These are phyloP conservation scores for Gallinago jamesoni DNA, from an alignment of 2,113 vertebrate species.

Conservation along the genomic window DNA sequence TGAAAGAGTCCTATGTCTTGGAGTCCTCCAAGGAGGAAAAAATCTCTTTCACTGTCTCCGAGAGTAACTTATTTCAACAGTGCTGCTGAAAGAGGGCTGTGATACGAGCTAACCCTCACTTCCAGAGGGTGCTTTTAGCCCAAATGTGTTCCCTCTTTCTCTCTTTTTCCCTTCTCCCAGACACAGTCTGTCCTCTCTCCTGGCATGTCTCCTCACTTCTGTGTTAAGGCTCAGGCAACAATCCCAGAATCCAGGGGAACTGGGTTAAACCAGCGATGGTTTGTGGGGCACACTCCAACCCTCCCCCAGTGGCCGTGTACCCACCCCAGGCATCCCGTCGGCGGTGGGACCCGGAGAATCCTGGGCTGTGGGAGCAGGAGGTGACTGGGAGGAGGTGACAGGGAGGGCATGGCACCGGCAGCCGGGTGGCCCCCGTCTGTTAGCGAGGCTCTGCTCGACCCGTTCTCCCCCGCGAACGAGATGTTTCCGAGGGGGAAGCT, in stretches of 20 bases:
- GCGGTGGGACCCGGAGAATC: accelerated
- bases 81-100: neutral
- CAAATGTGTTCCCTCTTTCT: neutral
- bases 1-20: neutral
- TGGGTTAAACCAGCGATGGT: neutral
- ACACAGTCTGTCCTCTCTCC: neutral
- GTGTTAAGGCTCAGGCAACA: too few species aligned
- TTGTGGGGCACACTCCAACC: neutral
- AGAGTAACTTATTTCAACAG: neutral
- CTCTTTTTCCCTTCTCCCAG: neutral
- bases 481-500: neutral
- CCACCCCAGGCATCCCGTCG: neutral
- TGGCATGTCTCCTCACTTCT: neutral
- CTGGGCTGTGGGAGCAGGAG: neutral
- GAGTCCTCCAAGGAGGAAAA: neutral
- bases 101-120: neutral
- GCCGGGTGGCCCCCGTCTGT: neutral
- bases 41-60: neutral
- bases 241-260: neutral
- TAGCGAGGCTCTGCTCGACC: neutral
- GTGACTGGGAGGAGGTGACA: neutral
- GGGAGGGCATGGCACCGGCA: neutral
- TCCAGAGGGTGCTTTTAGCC: neutral
- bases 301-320: neutral
- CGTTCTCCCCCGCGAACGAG: accelerated